A percentile compares a stretch with the other conserved stretches of the same genome.
Evolutionary conservation across 2,888 invertebrate species (phyloP).

Genomic region (Panorpa germanica): DNA sequence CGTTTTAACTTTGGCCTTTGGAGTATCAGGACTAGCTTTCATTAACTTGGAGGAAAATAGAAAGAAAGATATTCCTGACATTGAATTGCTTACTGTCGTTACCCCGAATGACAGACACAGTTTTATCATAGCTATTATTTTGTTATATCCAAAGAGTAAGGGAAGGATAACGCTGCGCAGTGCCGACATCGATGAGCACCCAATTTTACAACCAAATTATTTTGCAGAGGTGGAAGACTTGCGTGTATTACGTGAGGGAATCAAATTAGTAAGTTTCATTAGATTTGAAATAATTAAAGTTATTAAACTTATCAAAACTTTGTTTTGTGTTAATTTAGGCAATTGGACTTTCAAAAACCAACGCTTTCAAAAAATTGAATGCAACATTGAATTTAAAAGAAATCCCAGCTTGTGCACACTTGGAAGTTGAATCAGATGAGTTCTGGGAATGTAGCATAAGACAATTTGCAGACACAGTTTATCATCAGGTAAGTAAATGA

Average conservation of each 20-base stretch:
- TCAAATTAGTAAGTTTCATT: slow-evolving; percentile 40
- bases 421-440: slow-evolving; percentile 52
- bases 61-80: no score
- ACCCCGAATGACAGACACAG: no score
- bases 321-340: slow-evolving; percentile 40
- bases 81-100: slow-evolving; percentile 73
- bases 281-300: no score
- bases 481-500: slow-evolving; percentile 73
- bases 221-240: slow-evolving; percentile 72
- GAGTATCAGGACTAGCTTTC: no score
- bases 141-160: slow-evolving; percentile 69
- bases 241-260: slow-evolving; percentile 59
- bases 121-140: no score
- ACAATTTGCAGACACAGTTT: slow-evolving; percentile 66
- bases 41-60: no score
- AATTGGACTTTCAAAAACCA: slow-evolving; percentile 56
- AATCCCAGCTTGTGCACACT: slow-evolving; percentile 64
- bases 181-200: slow-evolving; percentile 62
- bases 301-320: no score
- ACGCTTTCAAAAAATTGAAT: slow-evolving; percentile 63
- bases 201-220: slow-evolving; percentile 82
- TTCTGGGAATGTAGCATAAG: slow-evolving; percentile 76
- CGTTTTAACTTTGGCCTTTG: no score
- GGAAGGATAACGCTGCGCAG: slow-evolving; percentile 75
- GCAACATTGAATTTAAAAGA: slow-evolving; percentile 62